phyloP scores from a whole-genome alignment of 2,797 vertebrate species.

The Alectoris magna region DNA sequence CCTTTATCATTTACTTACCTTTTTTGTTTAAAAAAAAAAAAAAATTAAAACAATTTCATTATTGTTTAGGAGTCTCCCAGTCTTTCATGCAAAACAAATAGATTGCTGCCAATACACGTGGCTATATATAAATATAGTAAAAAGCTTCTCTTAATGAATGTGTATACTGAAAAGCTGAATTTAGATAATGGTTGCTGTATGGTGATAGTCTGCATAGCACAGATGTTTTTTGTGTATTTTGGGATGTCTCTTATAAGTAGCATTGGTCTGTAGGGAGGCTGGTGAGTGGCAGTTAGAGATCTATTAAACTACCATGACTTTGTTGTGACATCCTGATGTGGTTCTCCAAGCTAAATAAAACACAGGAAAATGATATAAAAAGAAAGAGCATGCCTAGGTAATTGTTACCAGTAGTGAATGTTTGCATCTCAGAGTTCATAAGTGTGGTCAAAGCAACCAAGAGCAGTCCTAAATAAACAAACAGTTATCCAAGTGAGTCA shows the following conservation, averaged over 20 bases:
- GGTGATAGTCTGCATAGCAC: background rate
- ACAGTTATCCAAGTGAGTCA: constrained; percentile 25
- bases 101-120: background rate
- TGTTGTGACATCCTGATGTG: constrained; percentile 69
- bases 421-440: constrained; percentile 55
- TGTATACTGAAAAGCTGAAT: background rate
- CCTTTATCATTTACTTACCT: background rate
- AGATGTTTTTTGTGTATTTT: constrained; percentile 68
- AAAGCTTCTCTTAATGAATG: background rate
- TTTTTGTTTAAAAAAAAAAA: background rate
- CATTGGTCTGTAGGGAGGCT: constrained; percentile 42
- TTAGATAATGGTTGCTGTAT: background rate
- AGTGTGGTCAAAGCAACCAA: constrained; percentile 48
- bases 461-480: constrained; percentile 55
- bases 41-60: background rate
- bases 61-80: background rate
- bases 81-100: background rate
- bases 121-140: background rate
- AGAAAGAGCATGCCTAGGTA: constrained; percentile 74
- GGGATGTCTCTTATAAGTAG: constrained; percentile 66
- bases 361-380: constrained; percentile 72
- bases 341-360: constrained; percentile 80
- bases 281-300: constrained; percentile 62
- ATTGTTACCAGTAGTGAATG: constrained; percentile 77
- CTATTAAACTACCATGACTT: constrained; percentile 57